Evolutionary conservation across 2,888 invertebrate species (phyloP).

Genomic region (Morpho achilles): DNA sequence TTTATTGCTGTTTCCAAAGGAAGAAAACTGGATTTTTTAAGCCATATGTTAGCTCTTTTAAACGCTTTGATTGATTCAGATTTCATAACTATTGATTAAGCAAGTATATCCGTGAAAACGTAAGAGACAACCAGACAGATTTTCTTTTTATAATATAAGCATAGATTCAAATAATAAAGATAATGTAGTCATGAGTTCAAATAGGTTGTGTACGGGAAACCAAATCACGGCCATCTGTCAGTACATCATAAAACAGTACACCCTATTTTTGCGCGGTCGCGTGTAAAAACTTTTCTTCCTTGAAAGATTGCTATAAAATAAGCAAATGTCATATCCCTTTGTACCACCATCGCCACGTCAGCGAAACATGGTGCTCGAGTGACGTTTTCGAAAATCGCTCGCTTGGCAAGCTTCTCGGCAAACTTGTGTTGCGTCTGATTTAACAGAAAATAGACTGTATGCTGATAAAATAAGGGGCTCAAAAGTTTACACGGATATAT

Average conservation of each 20-base stretch:
- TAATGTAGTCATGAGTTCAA: no score
- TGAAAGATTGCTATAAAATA: slow-evolving; percentile 24
- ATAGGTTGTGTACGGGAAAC: no score
- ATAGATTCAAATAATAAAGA: no score
- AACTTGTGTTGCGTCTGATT: slow-evolving; percentile 5
- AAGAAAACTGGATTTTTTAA: no score
- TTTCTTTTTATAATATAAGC: no score
- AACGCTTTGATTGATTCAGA: no score
- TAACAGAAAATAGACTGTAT: slow-evolving; percentile 28
- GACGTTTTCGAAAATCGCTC: slow-evolving; percentile 48
- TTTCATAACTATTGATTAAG: no score
- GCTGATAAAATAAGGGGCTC: slow-evolving; percentile 17
- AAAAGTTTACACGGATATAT: slow-evolving; percentile 11
- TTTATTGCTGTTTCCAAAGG: no score
- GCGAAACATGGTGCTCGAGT: slow-evolving; percentile 37
- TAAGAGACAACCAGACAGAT: no score
- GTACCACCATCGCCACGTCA: slow-evolving; percentile 38
- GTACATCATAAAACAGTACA: background rate
- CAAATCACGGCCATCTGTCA: no score
- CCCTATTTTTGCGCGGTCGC: slow-evolving; percentile 1
- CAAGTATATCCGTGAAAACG: no score
- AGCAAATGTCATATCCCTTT: slow-evolving; percentile 38
- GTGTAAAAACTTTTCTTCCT: slow-evolving; percentile 7
- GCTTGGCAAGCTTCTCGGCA: slow-evolving; percentile 30
- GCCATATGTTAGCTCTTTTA: no score